A percentile compares a stretch with the other conserved stretches of the same genome.
phyloP scores from a whole-genome alignment of 2,113 vertebrate genomes.

The Lamprologus sp. region DNA sequence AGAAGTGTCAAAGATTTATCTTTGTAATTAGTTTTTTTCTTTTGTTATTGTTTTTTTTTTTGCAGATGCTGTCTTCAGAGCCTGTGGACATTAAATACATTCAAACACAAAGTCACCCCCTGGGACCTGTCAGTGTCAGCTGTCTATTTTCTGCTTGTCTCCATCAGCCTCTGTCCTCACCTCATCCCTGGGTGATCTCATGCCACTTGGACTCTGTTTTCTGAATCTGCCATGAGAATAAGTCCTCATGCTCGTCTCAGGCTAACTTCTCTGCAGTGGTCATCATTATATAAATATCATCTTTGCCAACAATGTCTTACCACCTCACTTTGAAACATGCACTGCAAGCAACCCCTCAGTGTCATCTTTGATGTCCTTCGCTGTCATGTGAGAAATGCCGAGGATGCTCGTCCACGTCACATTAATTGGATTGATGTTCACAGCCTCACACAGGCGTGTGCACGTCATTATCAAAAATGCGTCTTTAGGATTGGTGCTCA shows the following conservation, averaged over 20 bases:
- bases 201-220: not conserved
- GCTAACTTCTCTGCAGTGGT: not conserved
- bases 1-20: not conserved
- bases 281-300: not conserved
- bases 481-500: not conserved
- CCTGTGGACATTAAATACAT: not conserved
- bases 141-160: not conserved
- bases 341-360: not conserved
- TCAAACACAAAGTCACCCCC: not conserved
- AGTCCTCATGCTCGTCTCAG: not conserved
- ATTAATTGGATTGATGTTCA: not conserved
- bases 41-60: not conserved
- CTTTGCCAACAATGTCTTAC: not conserved
- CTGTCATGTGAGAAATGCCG: slow-evolving; percentile 15
- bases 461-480: not conserved
- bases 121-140: not conserved
- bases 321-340: not conserved
- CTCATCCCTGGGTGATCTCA: not conserved
- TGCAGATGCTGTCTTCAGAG: not conserved
- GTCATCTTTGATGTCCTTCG: slow-evolving; percentile 22
- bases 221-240: not conserved
- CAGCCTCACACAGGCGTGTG: not conserved
- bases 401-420: not conserved
- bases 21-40: not conserved
- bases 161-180: not conserved